These are phyloP conservation scores for Mesorhabditis spiculigera DNA, from an alignment of 2,888 invertebrate species.

Conservation along the genomic window DNA sequence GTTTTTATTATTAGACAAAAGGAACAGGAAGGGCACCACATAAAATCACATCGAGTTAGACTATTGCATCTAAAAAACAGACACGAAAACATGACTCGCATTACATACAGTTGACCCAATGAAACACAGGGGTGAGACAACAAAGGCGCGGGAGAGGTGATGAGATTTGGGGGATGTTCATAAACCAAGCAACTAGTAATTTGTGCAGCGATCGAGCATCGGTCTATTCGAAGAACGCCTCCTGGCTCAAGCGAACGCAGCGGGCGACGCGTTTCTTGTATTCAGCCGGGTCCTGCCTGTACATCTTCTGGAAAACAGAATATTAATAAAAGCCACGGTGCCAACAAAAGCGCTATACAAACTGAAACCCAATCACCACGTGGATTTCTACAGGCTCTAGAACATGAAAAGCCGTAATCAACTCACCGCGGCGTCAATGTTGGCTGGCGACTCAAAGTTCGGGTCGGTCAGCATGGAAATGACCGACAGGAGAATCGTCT, in stretches of 20 bases:
- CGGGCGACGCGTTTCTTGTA: slow-evolving; percentile 95
- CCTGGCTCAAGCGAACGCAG: slow-evolving; percentile 98
- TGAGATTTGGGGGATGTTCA: too few species aligned
- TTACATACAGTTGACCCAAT: too few species aligned
- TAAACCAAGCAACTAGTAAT: too few species aligned
- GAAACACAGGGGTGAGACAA: too few species aligned
- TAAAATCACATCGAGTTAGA: too few species aligned
- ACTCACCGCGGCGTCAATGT: slow-evolving; percentile 96
- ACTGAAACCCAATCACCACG: neutral
- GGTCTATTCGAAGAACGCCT: slow-evolving; percentile 62
- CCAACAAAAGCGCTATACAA: neutral
- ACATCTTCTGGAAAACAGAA: slow-evolving; percentile 77
- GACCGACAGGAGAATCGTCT: slow-evolving; percentile 84
- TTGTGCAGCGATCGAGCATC: too few species aligned
- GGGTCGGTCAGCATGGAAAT: slow-evolving; percentile 99
- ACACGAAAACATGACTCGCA: too few species aligned
- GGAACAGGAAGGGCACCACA: too few species aligned
- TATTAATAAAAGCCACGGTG: neutral
- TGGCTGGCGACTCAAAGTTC: slow-evolving; percentile 97
- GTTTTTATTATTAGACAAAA: too few species aligned
- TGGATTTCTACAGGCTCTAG: neutral
- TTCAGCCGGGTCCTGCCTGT: slow-evolving; percentile 92
- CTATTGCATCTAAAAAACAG: too few species aligned
- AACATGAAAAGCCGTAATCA: neutral
- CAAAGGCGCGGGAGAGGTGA: too few species aligned